Base-by-base conservation (phyloP, 1,140 invertebrate species). In the Psix sp. region DNA sequence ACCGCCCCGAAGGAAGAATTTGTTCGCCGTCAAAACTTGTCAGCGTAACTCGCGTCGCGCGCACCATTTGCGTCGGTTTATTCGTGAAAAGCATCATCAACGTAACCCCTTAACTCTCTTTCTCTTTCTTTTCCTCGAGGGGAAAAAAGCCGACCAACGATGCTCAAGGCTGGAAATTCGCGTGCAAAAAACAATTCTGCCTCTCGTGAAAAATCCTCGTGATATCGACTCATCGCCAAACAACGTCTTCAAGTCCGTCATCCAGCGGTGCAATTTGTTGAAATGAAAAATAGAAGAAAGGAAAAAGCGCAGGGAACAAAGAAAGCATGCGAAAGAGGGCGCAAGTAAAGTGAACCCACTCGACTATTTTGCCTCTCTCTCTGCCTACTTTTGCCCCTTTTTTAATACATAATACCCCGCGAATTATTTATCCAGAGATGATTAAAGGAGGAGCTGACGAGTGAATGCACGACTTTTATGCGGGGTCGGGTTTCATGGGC, bases 171-270 rank as follows among this genome's bases (percentile, higher is more conserved):
- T 36, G 15, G 33, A n/a, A 51, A 51, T 14, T 39, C 26, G n/a
- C 29, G 29, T 2, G 20, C 33, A 51, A 51, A 51, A 51, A 48
- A 26, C 18, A 33, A 33, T 35, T 3, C 35, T 9, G 0, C 26
- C 26, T 3, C 11, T 26, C 35, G 16, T 21, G 21, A 42, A 56
- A 43, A 56, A 56, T 40, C 29, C 36, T 38, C 49, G 49, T 56
- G 16, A 43, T 56, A 56, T 56, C 51, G 39, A 56, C 24, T 56
- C 26, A 56, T 56, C 39, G 49, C 21, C 6, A 11, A 52, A 17
- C 49, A 26, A 7, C 49, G 49, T 52, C 49, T 40, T 52, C 39
- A 33, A 38, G 38, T 56, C 17, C 39, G 35, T 33, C 43, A 56
- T 56, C 43, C 51, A 21, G 20, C 16, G 21, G 21, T 24, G 17